These are phyloP conservation scores for Sialis fuliginosa DNA, from an alignment of 2,888 invertebrate genomes.

Conservation along the genomic window DNA sequence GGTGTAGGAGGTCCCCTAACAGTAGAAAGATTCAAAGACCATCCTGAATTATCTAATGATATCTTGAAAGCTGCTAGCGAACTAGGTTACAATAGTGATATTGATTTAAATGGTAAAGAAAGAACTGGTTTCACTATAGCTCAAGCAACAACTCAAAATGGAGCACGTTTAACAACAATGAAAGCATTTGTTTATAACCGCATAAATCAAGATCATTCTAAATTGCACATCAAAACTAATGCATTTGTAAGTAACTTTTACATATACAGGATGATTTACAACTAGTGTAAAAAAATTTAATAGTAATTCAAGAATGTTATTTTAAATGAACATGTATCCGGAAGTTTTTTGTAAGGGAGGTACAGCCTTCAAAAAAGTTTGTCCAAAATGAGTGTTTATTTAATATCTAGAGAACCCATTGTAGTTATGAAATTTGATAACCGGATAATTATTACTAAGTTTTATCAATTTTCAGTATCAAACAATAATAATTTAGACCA, in stretches of 20 bases:
- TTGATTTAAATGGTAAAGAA: constrained; percentile 10
- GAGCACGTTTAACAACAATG: constrained; percentile 5
- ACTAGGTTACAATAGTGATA: constrained; percentile 10
- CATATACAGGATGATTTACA: no score
- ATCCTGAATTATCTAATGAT: constrained; percentile 9
- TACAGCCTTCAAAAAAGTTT: no score
- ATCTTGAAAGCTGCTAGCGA: constrained; percentile 9
- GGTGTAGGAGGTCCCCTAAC: constrained; percentile 10
- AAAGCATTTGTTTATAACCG: constrained; percentile 5
- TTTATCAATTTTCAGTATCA: no score
- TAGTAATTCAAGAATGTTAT: background rate
- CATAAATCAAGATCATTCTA: background rate
- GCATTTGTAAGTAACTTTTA: constrained; percentile 3
- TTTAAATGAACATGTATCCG: no score
- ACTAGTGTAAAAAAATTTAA: background rate
- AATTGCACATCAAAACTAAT: constrained; percentile 1
- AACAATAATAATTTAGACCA: no score
- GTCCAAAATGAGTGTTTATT: no score
- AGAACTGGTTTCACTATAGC: constrained; percentile 7
- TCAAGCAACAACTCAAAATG: constrained; percentile 6
- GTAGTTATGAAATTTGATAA: no score
- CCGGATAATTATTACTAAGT: no score
- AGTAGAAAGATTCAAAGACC: constrained; percentile 9
- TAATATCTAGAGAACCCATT: no score
- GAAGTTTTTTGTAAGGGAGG: no score